These are phyloP conservation scores for Oscheius sp. DNA, from an alignment of 1,140 invertebrate genomes.

Conservation along the genomic window DNA sequence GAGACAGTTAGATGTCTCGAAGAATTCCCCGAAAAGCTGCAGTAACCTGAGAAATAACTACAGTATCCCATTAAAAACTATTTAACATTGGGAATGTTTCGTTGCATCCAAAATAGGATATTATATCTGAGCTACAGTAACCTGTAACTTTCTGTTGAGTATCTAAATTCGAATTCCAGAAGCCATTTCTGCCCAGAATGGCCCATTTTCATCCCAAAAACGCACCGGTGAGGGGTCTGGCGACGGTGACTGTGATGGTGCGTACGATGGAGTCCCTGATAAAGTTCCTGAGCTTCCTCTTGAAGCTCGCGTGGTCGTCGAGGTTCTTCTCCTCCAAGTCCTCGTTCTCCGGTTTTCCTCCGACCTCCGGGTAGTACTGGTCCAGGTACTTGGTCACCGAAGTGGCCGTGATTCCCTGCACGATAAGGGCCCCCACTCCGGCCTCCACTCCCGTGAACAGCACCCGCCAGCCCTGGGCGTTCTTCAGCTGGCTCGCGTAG, in stretches of 20 bases:
- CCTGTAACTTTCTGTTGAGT: no score
- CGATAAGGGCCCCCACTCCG: conserved; percentile 4
- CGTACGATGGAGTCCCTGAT: conserved; percentile 46
- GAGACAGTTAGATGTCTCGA: no score
- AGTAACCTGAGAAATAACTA: no score
- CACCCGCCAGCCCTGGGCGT: not conserved
- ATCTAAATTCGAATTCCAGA: not conserved
- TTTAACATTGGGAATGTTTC: no score
- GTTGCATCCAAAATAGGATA: no score
- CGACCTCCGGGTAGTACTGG: conserved; percentile 52
- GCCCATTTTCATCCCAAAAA: conserved; percentile 5
- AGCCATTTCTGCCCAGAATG: not conserved
- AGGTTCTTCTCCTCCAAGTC: conserved; percentile 49
- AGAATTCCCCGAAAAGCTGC: no score
- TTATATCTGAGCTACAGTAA: no score
- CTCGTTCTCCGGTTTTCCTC: conserved; percentile 43
- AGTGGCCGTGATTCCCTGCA: conserved; percentile 12
- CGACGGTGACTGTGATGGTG: conserved; percentile 36
- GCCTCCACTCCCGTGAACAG: conserved; percentile 34
- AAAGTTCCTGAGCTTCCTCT: conserved; percentile 42
- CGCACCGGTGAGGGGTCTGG: conserved; percentile 47
- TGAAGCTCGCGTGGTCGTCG: conserved; percentile 40
- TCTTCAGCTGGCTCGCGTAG: conserved; percentile 25
- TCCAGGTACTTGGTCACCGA: conserved; percentile 40
- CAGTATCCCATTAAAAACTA: no score